These are phyloP conservation scores for Procambarus clarkii DNA, from an alignment of 1,140 invertebrate genomes.

Conservation along the genomic window DNA sequence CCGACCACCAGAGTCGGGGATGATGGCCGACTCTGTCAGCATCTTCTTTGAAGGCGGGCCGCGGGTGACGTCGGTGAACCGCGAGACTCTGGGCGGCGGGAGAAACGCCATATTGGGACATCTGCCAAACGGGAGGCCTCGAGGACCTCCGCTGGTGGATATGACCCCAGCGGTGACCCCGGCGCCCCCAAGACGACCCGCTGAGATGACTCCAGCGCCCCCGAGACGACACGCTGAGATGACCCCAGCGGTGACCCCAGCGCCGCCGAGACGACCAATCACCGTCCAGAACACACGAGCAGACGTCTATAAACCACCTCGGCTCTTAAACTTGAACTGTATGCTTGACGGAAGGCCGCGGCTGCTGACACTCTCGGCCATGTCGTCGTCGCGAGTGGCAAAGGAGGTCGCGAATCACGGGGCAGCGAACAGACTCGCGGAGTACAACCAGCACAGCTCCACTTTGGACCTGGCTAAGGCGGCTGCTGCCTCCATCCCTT, in stretches of 20 bases:
- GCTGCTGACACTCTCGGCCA: slow-evolving; percentile 56
- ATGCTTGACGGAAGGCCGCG: slow-evolving; percentile 54
- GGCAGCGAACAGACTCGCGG: slow-evolving; percentile 55
- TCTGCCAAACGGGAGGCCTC: slow-evolving; percentile 48
- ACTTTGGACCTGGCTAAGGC: slow-evolving; percentile 56
- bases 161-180: slow-evolving; percentile 10
- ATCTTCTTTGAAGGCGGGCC: slow-evolving; percentile 12
- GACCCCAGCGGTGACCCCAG: slow-evolving; percentile 9
- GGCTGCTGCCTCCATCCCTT: slow-evolving; percentile 51
- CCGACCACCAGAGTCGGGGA: not conserved
- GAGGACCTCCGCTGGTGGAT: slow-evolving; percentile 36
- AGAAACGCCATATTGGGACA: slow-evolving; percentile 7
- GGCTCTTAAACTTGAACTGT: slow-evolving; percentile 48
- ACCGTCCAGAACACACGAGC: slow-evolving; percentile 38
- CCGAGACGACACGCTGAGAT: too few relatives aligned
- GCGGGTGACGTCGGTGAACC: slow-evolving; percentile 9
- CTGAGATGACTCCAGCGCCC: too few relatives aligned
- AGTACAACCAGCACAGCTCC: slow-evolving; percentile 51
- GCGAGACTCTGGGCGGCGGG: slow-evolving; percentile 16
- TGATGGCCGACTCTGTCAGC: not conserved
- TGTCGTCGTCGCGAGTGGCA: slow-evolving; percentile 41
- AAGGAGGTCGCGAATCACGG: slow-evolving; percentile 39
- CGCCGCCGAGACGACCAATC: slow-evolving; percentile 21
- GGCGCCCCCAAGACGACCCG: slow-evolving; percentile 19
- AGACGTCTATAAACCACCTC: slow-evolving; percentile 26